Percentiles rank a stretch among this genome's conserved stretches.
These are phyloP conservation scores for Mongoloraphidia duomilia DNA, from an alignment of 2,888 invertebrate species.

Conservation along the genomic window DNA sequence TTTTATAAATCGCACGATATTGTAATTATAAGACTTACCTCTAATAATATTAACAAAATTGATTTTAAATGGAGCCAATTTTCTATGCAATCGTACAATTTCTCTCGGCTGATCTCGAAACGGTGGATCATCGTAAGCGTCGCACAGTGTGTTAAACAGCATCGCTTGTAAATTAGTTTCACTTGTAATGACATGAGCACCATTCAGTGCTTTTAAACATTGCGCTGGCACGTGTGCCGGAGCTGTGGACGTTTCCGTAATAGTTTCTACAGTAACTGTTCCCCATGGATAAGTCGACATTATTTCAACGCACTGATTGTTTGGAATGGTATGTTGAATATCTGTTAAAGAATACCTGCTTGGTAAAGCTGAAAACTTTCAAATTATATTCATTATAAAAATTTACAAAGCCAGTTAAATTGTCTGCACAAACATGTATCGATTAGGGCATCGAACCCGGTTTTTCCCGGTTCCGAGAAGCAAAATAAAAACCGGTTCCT, in stretches of 20 bases:
- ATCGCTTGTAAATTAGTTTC: conserved; percentile 35
- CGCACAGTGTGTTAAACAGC: conserved; percentile 39
- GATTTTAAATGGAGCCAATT: conserved; percentile 63
- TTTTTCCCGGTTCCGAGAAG: too few species aligned
- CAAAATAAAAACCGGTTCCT: too few species aligned
- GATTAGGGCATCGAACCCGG: too few species aligned
- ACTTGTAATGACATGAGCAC: conserved; percentile 31
- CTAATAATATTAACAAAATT: conserved; percentile 39
- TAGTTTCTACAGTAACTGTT: conserved; percentile 44
- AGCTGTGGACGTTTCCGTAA: conserved; percentile 21
- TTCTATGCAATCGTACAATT: conserved; percentile 46
- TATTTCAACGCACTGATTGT: conserved; percentile 41
- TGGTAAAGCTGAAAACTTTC: conserved; percentile 53
- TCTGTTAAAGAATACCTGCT: conserved; percentile 53
- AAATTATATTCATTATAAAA: conserved; percentile 2
- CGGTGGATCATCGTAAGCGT: conserved; percentile 38
- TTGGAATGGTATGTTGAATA: conserved; percentile 31
- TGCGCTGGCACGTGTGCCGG: too few species aligned
- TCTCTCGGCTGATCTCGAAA: conserved; percentile 31
- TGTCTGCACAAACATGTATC: too few species aligned
- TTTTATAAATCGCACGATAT: background rate
- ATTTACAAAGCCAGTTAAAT: too few species aligned
- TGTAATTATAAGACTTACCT: conserved; percentile 21
- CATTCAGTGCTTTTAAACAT: too few species aligned
- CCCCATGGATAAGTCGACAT: conserved; percentile 49